These are phyloP conservation scores for Holothuria glaberrima DNA, from an alignment of 35 echinoderm and acorn worm genomes.

Conservation along the genomic window DNA sequence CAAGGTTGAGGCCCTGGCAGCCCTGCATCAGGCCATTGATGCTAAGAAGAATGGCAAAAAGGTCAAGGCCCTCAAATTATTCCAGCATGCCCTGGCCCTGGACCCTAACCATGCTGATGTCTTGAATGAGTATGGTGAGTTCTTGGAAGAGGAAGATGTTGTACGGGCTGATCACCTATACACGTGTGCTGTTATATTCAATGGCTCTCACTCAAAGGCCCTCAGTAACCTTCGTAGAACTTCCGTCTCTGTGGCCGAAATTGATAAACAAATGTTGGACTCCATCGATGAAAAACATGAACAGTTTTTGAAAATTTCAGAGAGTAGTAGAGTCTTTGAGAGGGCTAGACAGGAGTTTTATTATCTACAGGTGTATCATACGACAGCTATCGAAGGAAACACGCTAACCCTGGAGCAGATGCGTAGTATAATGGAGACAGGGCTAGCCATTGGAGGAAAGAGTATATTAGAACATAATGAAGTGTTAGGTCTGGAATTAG, in stretches of 20 bases:
- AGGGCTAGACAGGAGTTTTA: slow-evolving; percentile 82
- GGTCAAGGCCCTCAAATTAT: slow-evolving; percentile 92
- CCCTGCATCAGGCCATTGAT: slow-evolving; percentile 86
- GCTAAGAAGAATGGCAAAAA: slow-evolving; percentile 78
- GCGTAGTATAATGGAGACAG: slow-evolving; percentile 87
- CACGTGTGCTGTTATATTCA: slow-evolving; percentile 85
- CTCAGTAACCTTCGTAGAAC: slow-evolving; percentile 83
- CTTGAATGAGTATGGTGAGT: slow-evolving; percentile 91
- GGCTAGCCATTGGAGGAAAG: slow-evolving; percentile 84
- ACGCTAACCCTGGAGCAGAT: slow-evolving; percentile 91
- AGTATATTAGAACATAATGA: slow-evolving; percentile 98
- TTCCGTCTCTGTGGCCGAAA: slow-evolving; percentile 74
- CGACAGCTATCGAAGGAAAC: slow-evolving; percentile 94
- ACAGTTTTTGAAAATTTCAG: slow-evolving; percentile 49
- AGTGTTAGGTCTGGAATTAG: slow-evolving; percentile 82
- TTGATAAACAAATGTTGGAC: slow-evolving; percentile 74
- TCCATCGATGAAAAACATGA: slow-evolving; percentile 76
- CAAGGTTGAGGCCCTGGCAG: slow-evolving; percentile 81
- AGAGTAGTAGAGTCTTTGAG: slow-evolving; percentile 73
- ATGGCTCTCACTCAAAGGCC: slow-evolving; percentile 75
- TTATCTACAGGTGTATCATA: slow-evolving; percentile 96
- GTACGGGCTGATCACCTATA: slow-evolving; percentile 85
- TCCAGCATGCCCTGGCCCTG: slow-evolving; percentile 91
- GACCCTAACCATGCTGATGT: slow-evolving; percentile 89
- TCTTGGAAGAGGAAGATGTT: slow-evolving; percentile 88